Evolutionary conservation across 2,113 vertebrate species (phyloP), one percentile per base, ranked within the genome.

Genomic region (Thunnus maccoyii): DNA sequence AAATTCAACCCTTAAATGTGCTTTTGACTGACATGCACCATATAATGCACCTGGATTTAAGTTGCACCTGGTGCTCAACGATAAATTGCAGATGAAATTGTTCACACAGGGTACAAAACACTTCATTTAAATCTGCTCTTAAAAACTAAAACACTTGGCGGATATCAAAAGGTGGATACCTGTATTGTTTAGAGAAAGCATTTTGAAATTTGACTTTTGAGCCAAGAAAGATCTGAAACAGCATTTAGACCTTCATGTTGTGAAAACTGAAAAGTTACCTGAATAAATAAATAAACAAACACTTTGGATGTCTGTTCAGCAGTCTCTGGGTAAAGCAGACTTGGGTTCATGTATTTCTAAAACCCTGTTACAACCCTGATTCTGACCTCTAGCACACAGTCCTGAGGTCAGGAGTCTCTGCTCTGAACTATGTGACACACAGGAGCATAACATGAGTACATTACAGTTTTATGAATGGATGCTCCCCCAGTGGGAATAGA

Each of bases 381-480:
- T 44, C 16, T 16, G n/a, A 17, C 5, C 47, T 51, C 16, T 20
- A 10, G 20, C 32, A 51, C 14, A 56, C 36, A 41, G 36, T 44
- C 25, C 50, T 48, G 22, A 65, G 60, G 72, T 55, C 71, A 76
- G 16, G 13, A 1, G 10, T 62, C 58, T 47, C n/a, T 44, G 4
- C 17, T 75, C 25, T 30, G 25, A 14, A 22, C 13, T 7, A 32
- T 12, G 15, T 30, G 47, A 67, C 41, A 44, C 47, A 27, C 8
- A 44, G 22, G 17, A 56, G 5, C 3, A 14, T 3, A 17, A 18
- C 3, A 18, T 27, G 5, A 32, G 13, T 52, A 3, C n/a, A 27
- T 54, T 32, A 46, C 3, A 50, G 13, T 48, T 71, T 81, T 27
- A 62, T 72, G 60, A 77, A 56, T 62, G 50, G 41, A 15, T 30